Conservation (phyloP, 2,113 vertebrate genomes). For the Cairina moschata region DNA sequence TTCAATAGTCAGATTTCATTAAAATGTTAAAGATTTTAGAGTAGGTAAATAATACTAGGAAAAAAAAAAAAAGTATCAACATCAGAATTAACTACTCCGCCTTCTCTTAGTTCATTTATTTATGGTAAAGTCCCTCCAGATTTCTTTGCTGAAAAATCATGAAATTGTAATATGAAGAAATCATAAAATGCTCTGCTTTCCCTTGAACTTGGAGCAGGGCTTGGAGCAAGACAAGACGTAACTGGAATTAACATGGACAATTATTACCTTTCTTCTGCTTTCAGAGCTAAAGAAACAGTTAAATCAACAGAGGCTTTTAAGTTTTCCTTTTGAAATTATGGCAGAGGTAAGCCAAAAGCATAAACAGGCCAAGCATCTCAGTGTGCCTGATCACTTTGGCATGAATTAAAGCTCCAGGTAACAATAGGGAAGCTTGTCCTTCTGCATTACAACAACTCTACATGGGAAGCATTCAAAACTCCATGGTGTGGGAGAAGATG, state of each 20-base stretch:
- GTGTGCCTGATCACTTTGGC: not conserved
- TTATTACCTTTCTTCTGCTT: not conserved
- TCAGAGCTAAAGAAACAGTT: not conserved
- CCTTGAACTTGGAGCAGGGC: not conserved
- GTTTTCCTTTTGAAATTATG: not conserved
- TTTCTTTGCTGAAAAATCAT: not conserved
- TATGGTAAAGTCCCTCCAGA: not conserved
- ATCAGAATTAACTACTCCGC: not conserved
- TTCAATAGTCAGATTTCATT: not conserved
- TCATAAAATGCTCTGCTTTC: not conserved
- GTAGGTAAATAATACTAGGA: not conserved
- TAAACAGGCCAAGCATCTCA: not conserved
- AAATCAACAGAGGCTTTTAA: not conserved
- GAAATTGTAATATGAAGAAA: not conserved
- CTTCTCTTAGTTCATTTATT: not conserved
- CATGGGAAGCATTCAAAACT: not conserved
- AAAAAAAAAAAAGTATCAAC: not conserved
- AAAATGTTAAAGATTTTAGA: not conserved
- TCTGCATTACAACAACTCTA: not conserved
- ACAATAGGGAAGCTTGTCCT: not conserved
- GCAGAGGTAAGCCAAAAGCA: not conserved
- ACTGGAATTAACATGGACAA: not conserved
- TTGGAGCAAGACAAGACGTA: not conserved
- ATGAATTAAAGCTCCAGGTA: not conserved
- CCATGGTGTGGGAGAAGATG: not conserved